phyloP scores from a whole-genome alignment of 2,797 vertebrate species.

The Scolopax bukidnonensis region DNA sequence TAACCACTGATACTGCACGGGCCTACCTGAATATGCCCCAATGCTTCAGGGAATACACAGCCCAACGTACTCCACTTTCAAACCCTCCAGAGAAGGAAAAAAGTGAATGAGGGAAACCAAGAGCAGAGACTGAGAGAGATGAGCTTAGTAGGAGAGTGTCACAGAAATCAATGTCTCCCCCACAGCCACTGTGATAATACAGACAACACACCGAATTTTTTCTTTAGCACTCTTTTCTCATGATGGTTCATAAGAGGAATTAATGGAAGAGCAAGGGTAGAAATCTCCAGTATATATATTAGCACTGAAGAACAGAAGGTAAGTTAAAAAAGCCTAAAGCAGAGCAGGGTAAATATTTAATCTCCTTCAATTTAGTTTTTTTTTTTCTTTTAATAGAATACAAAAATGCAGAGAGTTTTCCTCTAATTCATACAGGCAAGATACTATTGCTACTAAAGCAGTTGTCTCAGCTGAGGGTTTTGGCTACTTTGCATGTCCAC shows the following conservation, averaged over 20 bases:
- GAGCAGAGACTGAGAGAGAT: not conserved
- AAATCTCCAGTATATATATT: not conserved
- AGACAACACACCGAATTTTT: not conserved
- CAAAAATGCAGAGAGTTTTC: not conserved
- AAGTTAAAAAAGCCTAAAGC: not conserved
- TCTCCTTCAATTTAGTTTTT: not conserved
- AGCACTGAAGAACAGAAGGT: not conserved
- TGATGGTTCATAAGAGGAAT: not conserved
- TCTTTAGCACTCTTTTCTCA: not conserved
- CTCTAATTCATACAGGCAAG: not conserved
- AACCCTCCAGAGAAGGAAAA: not conserved
- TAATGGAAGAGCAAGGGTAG: not conserved
- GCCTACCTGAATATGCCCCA: not conserved
- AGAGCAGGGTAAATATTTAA: not conserved
- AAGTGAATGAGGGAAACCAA: not conserved
- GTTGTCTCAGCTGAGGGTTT: not conserved
- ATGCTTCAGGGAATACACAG: not conserved
- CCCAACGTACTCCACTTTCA: not conserved
- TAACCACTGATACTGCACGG: not conserved
- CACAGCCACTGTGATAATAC: not conserved
- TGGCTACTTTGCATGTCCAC: accelerated
- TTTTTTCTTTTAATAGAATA: not conserved
- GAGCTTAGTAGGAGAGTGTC: not conserved
- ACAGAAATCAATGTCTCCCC: not conserved
- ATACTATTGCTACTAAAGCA: not conserved